phyloP scores from a whole-genome alignment of 2,113 vertebrate genomes.

The Hydrolagus affinis region DNA sequence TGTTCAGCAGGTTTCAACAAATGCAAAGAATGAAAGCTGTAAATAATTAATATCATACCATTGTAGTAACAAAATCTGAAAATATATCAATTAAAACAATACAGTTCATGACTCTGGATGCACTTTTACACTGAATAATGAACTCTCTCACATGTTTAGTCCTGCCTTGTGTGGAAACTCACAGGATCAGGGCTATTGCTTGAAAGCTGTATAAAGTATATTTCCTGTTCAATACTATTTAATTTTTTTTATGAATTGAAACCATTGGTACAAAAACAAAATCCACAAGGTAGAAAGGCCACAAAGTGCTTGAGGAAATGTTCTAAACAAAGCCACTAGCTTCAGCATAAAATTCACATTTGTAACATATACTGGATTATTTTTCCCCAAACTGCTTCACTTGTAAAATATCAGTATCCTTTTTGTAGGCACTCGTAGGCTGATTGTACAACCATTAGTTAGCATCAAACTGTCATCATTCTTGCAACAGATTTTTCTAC shows the following conservation, averaged over 20 bases:
- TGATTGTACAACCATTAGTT: not conserved
- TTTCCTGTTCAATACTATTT: constrained; percentile 6
- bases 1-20: constrained; percentile 21
- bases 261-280: constrained; percentile 28
- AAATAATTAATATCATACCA: not conserved
- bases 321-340: constrained; percentile 58
- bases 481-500: not conserved
- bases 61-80: not conserved
- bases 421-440: not conserved
- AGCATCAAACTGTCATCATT: not conserved
- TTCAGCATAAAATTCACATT: constrained; percentile 46
- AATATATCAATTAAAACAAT: not conserved
- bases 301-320: constrained; percentile 73
- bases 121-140: not conserved
- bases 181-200: not conserved
- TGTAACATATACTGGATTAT: constrained; percentile 33
- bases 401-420: not conserved
- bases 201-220: not conserved
- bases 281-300: constrained; percentile 61
- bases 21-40: constrained; percentile 15
- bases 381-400: not conserved
- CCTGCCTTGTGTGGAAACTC: not conserved
- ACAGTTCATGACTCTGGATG: not conserved
- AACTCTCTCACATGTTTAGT: not conserved
- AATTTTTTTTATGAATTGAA: constrained; percentile 12